Percentiles rank a stretch among this genome's conserved stretches.
These are phyloP conservation scores for Rhinopithecus roxellana DNA, from an alignment of 2,113 vertebrate species.

Conservation along the genomic window DNA sequence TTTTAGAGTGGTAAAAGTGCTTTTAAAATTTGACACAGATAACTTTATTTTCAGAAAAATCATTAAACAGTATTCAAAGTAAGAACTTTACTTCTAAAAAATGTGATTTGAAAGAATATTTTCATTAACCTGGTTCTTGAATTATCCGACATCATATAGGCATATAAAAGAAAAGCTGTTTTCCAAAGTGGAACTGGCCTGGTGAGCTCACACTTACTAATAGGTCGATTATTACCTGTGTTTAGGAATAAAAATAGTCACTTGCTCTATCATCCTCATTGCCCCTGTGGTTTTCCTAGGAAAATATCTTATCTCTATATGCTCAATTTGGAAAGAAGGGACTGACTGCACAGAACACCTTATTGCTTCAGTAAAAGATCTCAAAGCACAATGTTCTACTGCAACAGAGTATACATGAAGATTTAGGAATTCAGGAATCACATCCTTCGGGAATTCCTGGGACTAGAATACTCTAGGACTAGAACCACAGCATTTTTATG, in stretches of 20 bases:
- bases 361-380: background rate
- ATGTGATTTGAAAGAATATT: conserved; percentile 41
- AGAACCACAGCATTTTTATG: background rate
- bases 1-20: conserved; percentile 44
- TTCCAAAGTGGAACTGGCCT: background rate
- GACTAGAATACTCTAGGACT: background rate
- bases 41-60: conserved; percentile 67
- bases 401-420: rapidly evolving
- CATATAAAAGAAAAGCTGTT: conserved; percentile 35
- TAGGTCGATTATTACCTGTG: background rate
- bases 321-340: background rate
- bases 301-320: background rate
- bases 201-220: background rate
- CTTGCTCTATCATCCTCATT: background rate
- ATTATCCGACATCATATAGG: conserved; percentile 27
- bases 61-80: conserved; percentile 65
- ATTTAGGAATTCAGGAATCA: background rate
- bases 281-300: background rate
- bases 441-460: background rate
- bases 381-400: too few species aligned
- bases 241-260: background rate
- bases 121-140: conserved; percentile 47
- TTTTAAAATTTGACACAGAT: conserved; percentile 49
- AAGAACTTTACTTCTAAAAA: conserved; percentile 48
- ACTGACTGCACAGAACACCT: background rate